Evolutionary conservation across 2,113 vertebrate species (phyloP), one percentile per base, ranked within the genome.

Genomic region (Anhinga rufa): DNA sequence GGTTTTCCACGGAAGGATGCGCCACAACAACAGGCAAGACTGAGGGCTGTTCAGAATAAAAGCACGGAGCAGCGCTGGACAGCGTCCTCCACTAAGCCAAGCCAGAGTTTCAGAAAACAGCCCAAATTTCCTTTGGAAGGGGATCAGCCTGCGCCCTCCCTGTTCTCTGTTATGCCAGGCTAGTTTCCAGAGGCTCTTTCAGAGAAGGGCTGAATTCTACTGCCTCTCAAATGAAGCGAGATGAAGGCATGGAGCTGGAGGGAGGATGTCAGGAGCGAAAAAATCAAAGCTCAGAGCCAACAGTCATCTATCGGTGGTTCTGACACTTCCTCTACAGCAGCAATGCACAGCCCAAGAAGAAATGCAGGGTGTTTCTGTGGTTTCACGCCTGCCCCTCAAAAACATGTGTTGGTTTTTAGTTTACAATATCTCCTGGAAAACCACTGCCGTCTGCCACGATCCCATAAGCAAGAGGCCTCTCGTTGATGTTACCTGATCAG

Each of bases 401-500:
- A 36, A 58, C 24, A 57, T 0, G 12, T 0, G 0, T 9, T 5
- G n/a, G 1, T 12, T 18, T 62, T 72, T 8, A 40, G 21, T 24
- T 44, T 24, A 24, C 1, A 2, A 2, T 12, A 22, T 1, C 8
- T 54, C 12, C 68, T 70, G 52, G 51, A 62, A 66, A 81, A 24
- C 40, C 64, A 57, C 46, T 6, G 4, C 11, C 3, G 0, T 5
- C 61, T 7, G 10, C 8, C 61, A 61, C 42, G 4, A 19, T 0
- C 2, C 40, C 58, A 3, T 9, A 4, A 42, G 49, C 38, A 25
- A 25, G 36, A 17, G 58, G 36, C 52, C 60, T 42, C 4, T 2
- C 0, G 1, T 5, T 65, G 54, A 2, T 1, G 0, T 61, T 97
- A 99, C 99, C 99, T 98, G 65, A 99, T 99, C 96, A 99, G 97